Evolutionary conservation across 2,888 invertebrate genomes (phyloP).

Genomic region (Philaethria dido): DNA sequence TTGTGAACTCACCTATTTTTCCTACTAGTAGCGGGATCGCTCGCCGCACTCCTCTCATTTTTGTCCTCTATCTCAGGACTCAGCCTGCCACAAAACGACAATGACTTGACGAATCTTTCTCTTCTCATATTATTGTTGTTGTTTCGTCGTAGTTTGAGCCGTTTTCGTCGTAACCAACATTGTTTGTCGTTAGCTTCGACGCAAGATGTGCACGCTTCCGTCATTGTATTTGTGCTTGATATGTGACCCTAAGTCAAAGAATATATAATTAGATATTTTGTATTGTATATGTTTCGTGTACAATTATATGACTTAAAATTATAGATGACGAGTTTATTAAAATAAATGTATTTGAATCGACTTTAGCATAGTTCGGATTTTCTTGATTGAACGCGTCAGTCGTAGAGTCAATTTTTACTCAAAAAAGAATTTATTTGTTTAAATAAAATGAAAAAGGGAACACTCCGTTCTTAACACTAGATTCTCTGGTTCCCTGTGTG

Average conservation of each 20-base stretch:
- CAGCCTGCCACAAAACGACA: slow-evolving; percentile 88
- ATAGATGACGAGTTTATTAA: no score
- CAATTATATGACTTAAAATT: no score
- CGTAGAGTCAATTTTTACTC: no score
- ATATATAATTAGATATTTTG: no score
- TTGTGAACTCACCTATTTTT: slow-evolving; percentile 74
- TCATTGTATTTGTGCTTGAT: slow-evolving; percentile 81
- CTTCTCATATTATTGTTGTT: slow-evolving; percentile 59
- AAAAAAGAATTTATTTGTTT: no score
- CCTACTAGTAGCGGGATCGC: slow-evolving; percentile 85
- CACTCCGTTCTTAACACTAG: no score
- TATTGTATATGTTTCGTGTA: no score
- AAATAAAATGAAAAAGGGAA: no score
- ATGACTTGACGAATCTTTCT: slow-evolving; percentile 87
- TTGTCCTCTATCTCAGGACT: slow-evolving; percentile 83
- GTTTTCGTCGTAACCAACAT: slow-evolving; percentile 73
- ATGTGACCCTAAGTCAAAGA: slow-evolving; percentile 68
- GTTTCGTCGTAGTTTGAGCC: slow-evolving; percentile 67
- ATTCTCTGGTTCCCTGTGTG: no score
- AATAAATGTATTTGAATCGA: no score
- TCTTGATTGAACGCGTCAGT: no score
- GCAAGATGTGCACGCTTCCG: slow-evolving; percentile 80
- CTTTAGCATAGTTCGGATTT: no score
- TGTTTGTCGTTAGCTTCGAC: slow-evolving; percentile 76
- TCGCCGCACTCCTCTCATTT: slow-evolving; percentile 84